Base-by-base conservation (phyloP, 2,113 vertebrate genomes). In the Hemicordylus capensis region DNA sequence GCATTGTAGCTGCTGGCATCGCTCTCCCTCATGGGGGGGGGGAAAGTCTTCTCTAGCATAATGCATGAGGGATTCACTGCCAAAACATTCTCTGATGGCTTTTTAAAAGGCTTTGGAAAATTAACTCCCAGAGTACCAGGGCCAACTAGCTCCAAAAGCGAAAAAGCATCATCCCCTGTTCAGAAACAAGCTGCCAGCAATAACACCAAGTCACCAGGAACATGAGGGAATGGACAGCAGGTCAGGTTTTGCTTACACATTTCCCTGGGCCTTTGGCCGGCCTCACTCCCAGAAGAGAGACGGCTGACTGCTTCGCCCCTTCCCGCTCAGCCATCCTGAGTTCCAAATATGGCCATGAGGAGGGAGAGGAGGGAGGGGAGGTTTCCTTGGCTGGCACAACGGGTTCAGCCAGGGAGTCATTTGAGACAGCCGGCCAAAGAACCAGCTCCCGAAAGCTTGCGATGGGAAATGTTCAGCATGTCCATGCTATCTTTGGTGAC, bases 341-440 rank as follows among this genome's bases (percentile, higher is more conserved):
- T 31, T 75, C 82, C 72, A 76, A 83, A 83, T 83, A 83, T 74
- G 70, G 81, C 56, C 58, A 48, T 14, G 20, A 61, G 20, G 19
- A 59, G 69, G 31, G 37, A 81, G 80, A 51, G 31, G 39, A 14
- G 44, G 31, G 39, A 14, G 26, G 44, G 1, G 48, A 73, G 37
- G 7, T 19, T 46, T 63, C 20, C 37, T 51, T 70, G 80, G 63
- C 69, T 63, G 54, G 81, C 3, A 15, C 42, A 6, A 15, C 7
- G 12, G 3, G 24, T 39, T 46, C 15, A 4, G 51, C 51, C 12
- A 26, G 66, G 64, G 64, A 42, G 67, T 22, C 17, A 82, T 42
- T 8, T 44, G 51, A 42, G 67, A 59, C 31, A 22, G 34, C 20
- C 24, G n/a, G 66, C 48, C 15, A 39, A 56, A 56, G 14, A 58